phyloP scores from a whole-genome alignment of 2,888 invertebrate species.

The Chrysopilus asiliformis region DNA sequence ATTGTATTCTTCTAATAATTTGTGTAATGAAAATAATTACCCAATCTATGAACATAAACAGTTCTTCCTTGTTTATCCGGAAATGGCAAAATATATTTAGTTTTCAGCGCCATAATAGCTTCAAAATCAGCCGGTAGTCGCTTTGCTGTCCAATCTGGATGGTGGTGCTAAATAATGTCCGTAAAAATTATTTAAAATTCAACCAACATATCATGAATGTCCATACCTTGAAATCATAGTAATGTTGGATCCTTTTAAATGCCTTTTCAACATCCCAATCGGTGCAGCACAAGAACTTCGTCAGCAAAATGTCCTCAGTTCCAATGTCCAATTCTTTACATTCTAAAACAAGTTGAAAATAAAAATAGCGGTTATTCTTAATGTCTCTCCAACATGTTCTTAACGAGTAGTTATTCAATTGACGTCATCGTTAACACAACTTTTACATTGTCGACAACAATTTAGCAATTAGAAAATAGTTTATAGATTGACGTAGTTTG shows the following conservation, averaged over 20 bases:
- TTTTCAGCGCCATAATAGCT: conserved; percentile 21
- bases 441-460: too few relatives aligned
- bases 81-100: conserved; percentile 27
- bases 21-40: conserved; percentile 8
- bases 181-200: conserved; percentile 21
- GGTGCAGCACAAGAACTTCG: conserved; percentile 3
- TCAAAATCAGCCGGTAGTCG: conserved; percentile 25
- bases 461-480: too few relatives aligned
- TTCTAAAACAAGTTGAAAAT: too few relatives aligned
- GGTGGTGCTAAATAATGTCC: conserved; percentile 23
- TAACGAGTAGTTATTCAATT: too few relatives aligned
- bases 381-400: too few relatives aligned
- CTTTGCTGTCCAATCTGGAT: conserved; percentile 27
- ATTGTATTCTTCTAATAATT: neutral
- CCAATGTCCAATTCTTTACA: conserved; percentile 6
- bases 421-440: too few relatives aligned
- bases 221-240: conserved; percentile 9
- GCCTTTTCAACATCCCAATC: conserved; percentile 7
- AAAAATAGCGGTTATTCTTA: too few relatives aligned
- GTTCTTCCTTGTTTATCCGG: conserved; percentile 28
- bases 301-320: conserved; percentile 7
- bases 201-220: neutral
- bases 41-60: conserved; percentile 22
- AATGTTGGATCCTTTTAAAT: conserved; percentile 5
- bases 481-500: too few relatives aligned